Conservation (phyloP, 2,113 vertebrate species). For the Melanotaenia duboulayi region DNA sequence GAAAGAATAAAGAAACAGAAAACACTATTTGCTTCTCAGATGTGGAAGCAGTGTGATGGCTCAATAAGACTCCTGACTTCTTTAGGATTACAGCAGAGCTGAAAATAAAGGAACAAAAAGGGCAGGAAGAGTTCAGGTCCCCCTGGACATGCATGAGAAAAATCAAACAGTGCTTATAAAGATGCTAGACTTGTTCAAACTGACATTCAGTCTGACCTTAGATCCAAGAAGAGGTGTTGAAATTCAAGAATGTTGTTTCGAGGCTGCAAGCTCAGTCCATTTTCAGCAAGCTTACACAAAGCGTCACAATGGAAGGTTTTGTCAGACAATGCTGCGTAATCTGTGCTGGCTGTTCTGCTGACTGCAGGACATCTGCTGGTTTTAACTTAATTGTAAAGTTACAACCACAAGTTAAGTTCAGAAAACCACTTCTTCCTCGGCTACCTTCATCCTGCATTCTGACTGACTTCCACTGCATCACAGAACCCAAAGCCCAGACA, state of each 20-base stretch:
- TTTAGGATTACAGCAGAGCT: not conserved
- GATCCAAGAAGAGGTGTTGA: conserved; percentile 1
- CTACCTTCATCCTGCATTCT: too few species aligned
- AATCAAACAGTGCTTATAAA: conserved; percentile 37
- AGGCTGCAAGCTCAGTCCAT: conserved; percentile 6
- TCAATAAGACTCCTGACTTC: not conserved
- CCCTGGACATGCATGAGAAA: conserved; percentile 16
- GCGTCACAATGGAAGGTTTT: not conserved
- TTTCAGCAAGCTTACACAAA: not conserved
- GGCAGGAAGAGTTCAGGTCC: conserved; percentile 22
- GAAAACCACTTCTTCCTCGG: too few species aligned
- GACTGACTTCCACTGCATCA: too few species aligned
- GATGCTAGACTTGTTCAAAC: conserved; percentile 36
- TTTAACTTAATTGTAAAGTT: too few species aligned
- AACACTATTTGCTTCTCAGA: not conserved
- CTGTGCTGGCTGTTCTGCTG: not conserved
- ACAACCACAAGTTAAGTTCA: too few species aligned
- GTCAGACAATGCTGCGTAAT: not conserved
- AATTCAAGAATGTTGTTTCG: conserved; percentile 9
- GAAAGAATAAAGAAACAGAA: not conserved
- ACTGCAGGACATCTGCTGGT: too few species aligned
- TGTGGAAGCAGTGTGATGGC: not conserved
- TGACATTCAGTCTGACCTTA: conserved; percentile 47
- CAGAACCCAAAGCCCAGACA: too few species aligned
- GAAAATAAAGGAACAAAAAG: conserved; percentile 31